Evolutionary conservation across 1,140 invertebrate genomes (phyloP), one percentile per base, ranked within the genome.

Genomic region (Lepidostoma basale): DNA sequence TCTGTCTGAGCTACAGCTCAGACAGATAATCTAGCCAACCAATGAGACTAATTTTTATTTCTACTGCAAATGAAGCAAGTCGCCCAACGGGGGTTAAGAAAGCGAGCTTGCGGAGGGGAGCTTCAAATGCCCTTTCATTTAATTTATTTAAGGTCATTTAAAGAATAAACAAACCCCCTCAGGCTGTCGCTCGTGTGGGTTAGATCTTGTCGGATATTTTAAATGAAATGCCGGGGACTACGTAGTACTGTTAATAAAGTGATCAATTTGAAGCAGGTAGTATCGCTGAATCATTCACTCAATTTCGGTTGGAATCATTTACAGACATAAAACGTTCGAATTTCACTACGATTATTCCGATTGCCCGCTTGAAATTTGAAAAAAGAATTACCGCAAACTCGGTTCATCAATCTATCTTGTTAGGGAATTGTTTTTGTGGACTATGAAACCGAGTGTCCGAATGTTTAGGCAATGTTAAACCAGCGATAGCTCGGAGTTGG

Each of bases 141-240:
- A 54, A 54, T 54, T 54, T 54, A 54, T 54, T 54, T 54, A 54
- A 54, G 26, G 49, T 54, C 49, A 54, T 54, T 54, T 54, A 54
- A 54, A 54, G 25, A 54, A 54, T 54, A 23, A 54, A 54, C 49
- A 54, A 54, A 30, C 49, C 49, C 49, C 49, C n/a, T n/a, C n/a
- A 26, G 25, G 26, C 25, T 54, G 18, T 5, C 18, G 14, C n/a
- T 28, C 10, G 49, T 28, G 49, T 26, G 49, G 6, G 49, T 6
- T 9, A n/a, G 26, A 30, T 54, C 45, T 49, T 23, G 45, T 10
- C 20, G 45, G 45, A 49, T 49, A 49, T 49, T 49, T 49, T n/a
- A n/a, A 8, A n/a, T 49, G 45, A 22, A 49, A 5, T 23, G 25
- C 25, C 45, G 18, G 44, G 20, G 14, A 12, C 25, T 23, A 12